A percentile compares a stretch with the other conserved stretches of the same genome.
Conservation (phyloP, 2,888 invertebrate species). For the Drosophila mimetica region DNA sequence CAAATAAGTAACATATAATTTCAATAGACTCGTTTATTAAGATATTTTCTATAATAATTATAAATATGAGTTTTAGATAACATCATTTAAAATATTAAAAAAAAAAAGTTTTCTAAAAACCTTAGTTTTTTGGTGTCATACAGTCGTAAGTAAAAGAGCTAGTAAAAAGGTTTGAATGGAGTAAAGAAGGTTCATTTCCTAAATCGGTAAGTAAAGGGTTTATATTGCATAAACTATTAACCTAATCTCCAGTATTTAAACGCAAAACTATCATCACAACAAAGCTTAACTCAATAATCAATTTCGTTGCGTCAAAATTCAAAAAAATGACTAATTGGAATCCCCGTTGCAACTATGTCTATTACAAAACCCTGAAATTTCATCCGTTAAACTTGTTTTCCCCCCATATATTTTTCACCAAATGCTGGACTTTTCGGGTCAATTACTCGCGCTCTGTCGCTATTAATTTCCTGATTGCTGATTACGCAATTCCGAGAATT, state of each 20-base stretch:
- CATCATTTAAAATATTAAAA: no score
- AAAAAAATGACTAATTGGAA: constrained; percentile 1
- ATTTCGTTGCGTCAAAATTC: neutral
- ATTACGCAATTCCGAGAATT: constrained; percentile 29
- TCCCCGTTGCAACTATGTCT: neutral
- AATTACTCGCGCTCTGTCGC: constrained; percentile 17
- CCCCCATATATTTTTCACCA: neutral
- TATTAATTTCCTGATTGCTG: constrained; percentile 36
- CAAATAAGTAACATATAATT: neutral
- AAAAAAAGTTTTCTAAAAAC: no score
- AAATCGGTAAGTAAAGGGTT: constrained; percentile 5
- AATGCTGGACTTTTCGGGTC: constrained; percentile 10
- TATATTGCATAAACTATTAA: neutral
- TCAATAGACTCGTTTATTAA: no score
- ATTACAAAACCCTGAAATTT: constrained; percentile 6
- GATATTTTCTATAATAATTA: no score
- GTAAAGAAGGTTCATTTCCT: neutral
- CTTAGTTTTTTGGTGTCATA: neutral
- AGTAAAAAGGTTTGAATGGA: neutral
- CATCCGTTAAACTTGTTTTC: constrained; percentile 10
- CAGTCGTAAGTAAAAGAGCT: constrained; percentile 1
- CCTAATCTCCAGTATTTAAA: no score
- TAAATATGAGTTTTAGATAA: no score
- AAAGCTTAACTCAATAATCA: no score
- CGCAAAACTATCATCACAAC: neutral